Conservation (phyloP, 2,113 vertebrate species). For the Morone saxatilis region DNA sequence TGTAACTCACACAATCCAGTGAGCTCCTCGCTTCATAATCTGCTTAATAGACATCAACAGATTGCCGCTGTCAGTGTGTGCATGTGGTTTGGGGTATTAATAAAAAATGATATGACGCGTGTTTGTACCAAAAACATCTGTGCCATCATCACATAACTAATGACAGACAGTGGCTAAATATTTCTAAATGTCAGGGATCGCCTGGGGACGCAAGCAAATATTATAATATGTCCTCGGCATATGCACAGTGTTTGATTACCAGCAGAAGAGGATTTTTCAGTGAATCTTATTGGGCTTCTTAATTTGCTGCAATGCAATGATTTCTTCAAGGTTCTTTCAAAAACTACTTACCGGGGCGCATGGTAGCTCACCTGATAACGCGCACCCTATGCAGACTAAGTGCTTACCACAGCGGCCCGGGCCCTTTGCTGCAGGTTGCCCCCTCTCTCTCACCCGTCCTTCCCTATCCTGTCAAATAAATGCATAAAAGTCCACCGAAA, state of each 20-base stretch:
- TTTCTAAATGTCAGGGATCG: conserved; percentile 21
- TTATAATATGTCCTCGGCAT: background rate
- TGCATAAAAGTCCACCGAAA: too few relatives aligned
- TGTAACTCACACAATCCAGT: conserved; percentile 29
- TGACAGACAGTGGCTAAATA: conserved; percentile 18
- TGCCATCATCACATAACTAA: conserved; percentile 41
- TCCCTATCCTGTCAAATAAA: too few relatives aligned
- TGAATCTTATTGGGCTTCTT: background rate
- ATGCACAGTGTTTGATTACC: background rate
- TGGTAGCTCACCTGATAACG: too few relatives aligned
- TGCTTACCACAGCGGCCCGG: too few relatives aligned
- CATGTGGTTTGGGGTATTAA: conserved; percentile 33
- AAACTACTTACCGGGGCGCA: too few relatives aligned
- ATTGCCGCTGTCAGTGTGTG: conserved; percentile 50
- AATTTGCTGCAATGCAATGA: background rate
- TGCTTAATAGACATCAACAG: conserved; percentile 55
- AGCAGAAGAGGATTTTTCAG: background rate
- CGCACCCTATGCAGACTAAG: too few relatives aligned
- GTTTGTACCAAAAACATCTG: conserved; percentile 58
- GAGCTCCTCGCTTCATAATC: conserved; percentile 47
- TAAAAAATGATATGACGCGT: conserved; percentile 30
- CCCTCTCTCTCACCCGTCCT: too few relatives aligned
- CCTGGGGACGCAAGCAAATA: conserved; percentile 12
- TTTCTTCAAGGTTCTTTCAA: background rate
- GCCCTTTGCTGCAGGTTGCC: too few relatives aligned